A percentile compares a stretch with the other conserved stretches of the same genome.
These are phyloP conservation scores for Cephalopachus bancanus DNA, from an alignment of 2,797 vertebrate genomes.

Conservation along the genomic window DNA sequence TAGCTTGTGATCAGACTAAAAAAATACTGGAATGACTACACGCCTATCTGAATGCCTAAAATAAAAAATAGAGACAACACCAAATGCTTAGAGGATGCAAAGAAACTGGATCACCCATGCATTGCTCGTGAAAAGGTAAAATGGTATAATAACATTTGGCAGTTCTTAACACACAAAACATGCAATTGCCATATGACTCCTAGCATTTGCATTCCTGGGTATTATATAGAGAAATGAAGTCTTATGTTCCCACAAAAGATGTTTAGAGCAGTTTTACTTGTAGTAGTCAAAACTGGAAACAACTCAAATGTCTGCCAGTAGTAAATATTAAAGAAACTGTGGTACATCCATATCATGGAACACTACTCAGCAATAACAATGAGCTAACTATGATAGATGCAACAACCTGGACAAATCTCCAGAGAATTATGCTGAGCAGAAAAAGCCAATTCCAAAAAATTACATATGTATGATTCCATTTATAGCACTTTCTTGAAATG, in stretches of 20 bases:
- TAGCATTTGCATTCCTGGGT: neutral
- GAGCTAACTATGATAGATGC: neutral
- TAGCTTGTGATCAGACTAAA: slow-evolving; percentile 56
- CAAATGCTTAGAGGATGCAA: neutral
- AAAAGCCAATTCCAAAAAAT: neutral
- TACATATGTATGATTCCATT: neutral
- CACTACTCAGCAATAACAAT: neutral
- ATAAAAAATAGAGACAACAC: slow-evolving; percentile 28
- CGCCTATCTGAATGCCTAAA: neutral
- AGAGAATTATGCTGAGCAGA: neutral
- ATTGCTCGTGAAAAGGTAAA: neutral
- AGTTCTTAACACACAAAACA: slow-evolving; percentile 57
- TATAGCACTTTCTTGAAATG: neutral
- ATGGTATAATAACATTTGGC: neutral
- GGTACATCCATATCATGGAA: neutral
- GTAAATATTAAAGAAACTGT: slow-evolving; percentile 15
- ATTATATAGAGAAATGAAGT: neutral
- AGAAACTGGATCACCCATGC: slow-evolving; percentile 2
- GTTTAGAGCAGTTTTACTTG: slow-evolving; percentile 30
- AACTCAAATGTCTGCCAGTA: neutral
- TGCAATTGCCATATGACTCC: neutral
- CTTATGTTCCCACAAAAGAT: neutral
- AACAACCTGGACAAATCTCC: neutral
- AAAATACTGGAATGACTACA: slow-evolving; percentile 13
- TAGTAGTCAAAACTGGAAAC: slow-evolving; percentile 6